Percentiles rank a stretch among this genome's conserved stretches.
These are phyloP conservation scores for Brachionus paranguensis DNA, from an alignment of 1,140 invertebrate species.

Conservation along the genomic window DNA sequence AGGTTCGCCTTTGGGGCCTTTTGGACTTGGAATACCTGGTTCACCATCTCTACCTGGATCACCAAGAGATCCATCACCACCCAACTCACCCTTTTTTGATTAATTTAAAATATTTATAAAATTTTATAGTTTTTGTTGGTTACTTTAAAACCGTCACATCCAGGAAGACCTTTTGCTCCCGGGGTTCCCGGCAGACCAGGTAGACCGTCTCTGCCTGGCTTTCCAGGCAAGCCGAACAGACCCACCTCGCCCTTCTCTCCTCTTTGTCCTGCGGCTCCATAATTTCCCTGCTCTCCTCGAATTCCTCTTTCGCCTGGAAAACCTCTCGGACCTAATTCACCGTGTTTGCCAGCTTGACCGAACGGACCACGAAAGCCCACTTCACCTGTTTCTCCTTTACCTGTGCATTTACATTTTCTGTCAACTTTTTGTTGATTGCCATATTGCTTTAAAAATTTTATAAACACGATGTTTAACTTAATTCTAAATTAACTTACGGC, in stretches of 20 bases:
- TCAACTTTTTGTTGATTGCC: background rate
- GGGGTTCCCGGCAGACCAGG: background rate
- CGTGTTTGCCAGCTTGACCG: conserved; percentile 23
- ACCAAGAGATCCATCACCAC: background rate
- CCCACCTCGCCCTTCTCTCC: conserved; percentile 42
- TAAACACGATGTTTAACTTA: background rate
- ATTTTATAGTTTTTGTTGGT: background rate
- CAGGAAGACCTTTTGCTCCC: conserved; percentile 22
- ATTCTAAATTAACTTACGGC: background rate
- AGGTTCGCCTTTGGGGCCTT: conserved; percentile 4
- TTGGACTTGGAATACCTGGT: conserved; percentile 18
- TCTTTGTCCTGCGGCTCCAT: conserved; percentile 10
- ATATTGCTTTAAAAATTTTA: background rate
- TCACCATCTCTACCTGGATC: conserved; percentile 22
- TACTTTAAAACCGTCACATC: conserved; percentile 38
- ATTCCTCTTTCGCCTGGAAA: background rate
- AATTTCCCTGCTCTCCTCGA: background rate
- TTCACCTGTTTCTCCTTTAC: conserved; percentile 47
- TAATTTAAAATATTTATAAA: background rate
- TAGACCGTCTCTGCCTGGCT: conserved; percentile 4
- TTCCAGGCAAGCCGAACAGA: conserved; percentile 3
- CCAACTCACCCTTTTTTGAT: background rate
- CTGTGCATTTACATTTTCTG: conserved; percentile 39
- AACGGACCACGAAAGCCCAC: conserved; percentile 61
- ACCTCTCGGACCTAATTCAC: conserved; percentile 43